Conservation (phyloP, 1,140 invertebrate genomes). For the Oryzaephilus surinamensis region DNA sequence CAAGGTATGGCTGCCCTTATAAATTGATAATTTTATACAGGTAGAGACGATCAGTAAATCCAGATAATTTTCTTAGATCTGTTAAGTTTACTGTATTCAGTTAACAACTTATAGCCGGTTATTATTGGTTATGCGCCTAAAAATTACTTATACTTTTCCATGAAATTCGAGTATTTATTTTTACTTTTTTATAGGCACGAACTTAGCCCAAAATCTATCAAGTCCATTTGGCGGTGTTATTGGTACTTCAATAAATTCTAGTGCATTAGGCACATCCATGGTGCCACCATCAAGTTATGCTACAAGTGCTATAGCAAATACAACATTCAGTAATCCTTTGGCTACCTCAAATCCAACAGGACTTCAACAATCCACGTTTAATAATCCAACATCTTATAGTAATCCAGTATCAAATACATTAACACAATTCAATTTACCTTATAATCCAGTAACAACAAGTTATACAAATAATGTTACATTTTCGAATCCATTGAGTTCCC, state of each 20-base stretch:
- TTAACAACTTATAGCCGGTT: too few species aligned
- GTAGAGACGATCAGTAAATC: too few species aligned
- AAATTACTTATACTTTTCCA: too few species aligned
- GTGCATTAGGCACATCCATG: constrained; percentile 30
- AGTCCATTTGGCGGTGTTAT: too few species aligned
- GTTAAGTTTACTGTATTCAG: too few species aligned
- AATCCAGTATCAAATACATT: constrained; percentile 20
- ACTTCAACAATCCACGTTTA: constrained; percentile 24
- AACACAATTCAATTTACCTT: constrained; percentile 18
- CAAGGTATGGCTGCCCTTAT: too few species aligned
- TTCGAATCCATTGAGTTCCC: constrained; percentile 33
- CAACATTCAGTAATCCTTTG: constrained; percentile 39
- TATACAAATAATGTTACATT: constrained; percentile 32
- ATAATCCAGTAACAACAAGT: constrained; percentile 22
- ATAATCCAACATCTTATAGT: constrained; percentile 29
- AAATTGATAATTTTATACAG: too few species aligned
- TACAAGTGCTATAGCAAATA: constrained; percentile 44
- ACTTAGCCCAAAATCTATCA: constrained; percentile 1
- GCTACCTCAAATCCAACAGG: constrained; percentile 29
- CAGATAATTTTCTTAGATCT: too few species aligned
- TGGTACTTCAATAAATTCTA: background rate
- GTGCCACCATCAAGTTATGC: constrained; percentile 40
- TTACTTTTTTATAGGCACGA: too few species aligned
- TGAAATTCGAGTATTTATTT: too few species aligned
- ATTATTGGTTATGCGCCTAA: too few species aligned